A percentile compares a stretch with the other conserved stretches of the same genome.
Conservation (phyloP, 2,888 invertebrate species). For the Lasioglossum vierecki region DNA sequence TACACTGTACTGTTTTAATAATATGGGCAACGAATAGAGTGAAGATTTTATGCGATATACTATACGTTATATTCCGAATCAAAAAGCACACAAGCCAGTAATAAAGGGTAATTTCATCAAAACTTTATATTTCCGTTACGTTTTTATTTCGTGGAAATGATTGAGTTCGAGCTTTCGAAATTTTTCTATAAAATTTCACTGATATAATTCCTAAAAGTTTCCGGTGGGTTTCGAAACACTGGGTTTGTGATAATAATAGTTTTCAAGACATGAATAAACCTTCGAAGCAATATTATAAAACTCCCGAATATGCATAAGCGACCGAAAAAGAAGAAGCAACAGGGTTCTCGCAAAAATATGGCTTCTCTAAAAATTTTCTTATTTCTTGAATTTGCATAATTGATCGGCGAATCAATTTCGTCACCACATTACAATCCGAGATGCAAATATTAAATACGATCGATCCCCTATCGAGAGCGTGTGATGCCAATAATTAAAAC, state of each 20-base stretch:
- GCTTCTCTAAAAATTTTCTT: not conserved
- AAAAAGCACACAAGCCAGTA: not conserved
- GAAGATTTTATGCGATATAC: not conserved
- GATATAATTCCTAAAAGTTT: not conserved
- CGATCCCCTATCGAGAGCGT: not conserved
- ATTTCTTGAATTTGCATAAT: not conserved
- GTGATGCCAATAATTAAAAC: not conserved
- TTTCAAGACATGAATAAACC: not conserved
- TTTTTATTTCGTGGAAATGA: not conserved
- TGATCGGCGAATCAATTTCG: not conserved
- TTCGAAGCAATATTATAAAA: not conserved
- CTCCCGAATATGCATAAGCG: not conserved
- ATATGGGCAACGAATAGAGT: not conserved
- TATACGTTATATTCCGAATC: not conserved
- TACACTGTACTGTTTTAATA: slow-evolving; percentile 12
- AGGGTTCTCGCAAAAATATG: not conserved
- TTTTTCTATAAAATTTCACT: not conserved
- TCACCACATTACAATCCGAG: not conserved
- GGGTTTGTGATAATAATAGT: not conserved
- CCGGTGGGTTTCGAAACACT: not conserved
- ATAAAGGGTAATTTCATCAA: not conserved
- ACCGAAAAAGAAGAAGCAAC: not conserved
- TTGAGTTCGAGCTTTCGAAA: not conserved
- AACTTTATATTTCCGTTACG: not conserved
- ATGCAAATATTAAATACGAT: slow-evolving; percentile 3